These are phyloP conservation scores for Lasioglossum leucozonium DNA, from an alignment of 2,888 invertebrate genomes.

Conservation along the genomic window DNA sequence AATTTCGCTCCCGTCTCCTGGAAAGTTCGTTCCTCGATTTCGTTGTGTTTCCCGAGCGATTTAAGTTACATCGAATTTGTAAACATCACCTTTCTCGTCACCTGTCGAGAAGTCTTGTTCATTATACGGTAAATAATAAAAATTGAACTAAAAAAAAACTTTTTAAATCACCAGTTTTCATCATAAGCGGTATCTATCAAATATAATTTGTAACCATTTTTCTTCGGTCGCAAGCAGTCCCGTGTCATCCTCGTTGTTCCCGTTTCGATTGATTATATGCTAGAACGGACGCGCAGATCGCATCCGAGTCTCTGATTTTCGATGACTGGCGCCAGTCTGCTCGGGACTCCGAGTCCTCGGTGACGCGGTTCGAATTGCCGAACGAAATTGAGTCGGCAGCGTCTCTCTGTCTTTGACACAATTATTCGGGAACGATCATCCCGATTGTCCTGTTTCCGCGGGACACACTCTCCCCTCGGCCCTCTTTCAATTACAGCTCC, in stretches of 20 bases:
- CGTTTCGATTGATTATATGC: conserved; percentile 13
- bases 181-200: too few species aligned
- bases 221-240: not conserved
- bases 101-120: too few species aligned
- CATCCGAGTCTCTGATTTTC: not conserved
- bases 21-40: conserved; percentile 22
- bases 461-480: not conserved
- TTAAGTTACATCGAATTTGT: not conserved
- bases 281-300: not conserved
- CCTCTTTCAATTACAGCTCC: not conserved
- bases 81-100: not conserved
- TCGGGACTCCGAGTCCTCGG: not conserved
- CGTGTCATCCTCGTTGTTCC: conserved; percentile 13
- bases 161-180: too few species aligned
- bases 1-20: not conserved
- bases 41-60: not conserved
- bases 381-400: not conserved
- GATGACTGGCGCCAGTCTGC: not conserved
- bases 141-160: too few species aligned
- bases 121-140: too few species aligned
- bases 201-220: not conserved
- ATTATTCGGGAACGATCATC: conserved; percentile 1
- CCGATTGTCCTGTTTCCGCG: not conserved
- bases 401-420: not conserved
- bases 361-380: not conserved